phyloP scores from a whole-genome alignment of 1,140 invertebrate genomes.

The Brevipalpus yothersi region DNA sequence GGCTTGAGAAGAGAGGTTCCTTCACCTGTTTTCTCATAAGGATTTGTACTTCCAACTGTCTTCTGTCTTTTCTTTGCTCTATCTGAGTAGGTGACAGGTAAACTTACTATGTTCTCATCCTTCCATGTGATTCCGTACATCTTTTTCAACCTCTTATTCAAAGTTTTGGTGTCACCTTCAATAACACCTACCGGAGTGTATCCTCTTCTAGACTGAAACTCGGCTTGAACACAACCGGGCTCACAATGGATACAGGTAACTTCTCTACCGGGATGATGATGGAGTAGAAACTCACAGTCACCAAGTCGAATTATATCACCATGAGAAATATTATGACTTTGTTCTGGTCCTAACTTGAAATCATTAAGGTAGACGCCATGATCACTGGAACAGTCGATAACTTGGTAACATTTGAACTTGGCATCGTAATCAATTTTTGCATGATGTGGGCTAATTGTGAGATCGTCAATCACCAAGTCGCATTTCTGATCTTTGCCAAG shows the following conservation, averaged over 20 bases:
- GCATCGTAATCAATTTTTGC: slow-evolving; percentile 27
- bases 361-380: slow-evolving; percentile 68
- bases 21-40: slow-evolving; percentile 44
- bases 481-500: slow-evolving; percentile 48
- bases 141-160: slow-evolving; percentile 10
- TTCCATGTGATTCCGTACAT: neutral
- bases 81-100: slow-evolving; percentile 34
- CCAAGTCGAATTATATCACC: slow-evolving; percentile 39
- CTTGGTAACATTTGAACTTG: slow-evolving; percentile 25
- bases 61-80: slow-evolving; percentile 44
- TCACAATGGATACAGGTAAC: slow-evolving; percentile 57
- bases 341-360: slow-evolving; percentile 31
- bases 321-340: slow-evolving; percentile 30
- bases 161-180: neutral
- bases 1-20: slow-evolving; percentile 42
- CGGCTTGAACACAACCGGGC: neutral
- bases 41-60: slow-evolving; percentile 50
- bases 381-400: slow-evolving; percentile 52
- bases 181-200: neutral
- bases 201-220: neutral
- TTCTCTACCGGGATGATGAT: slow-evolving; percentile 54
- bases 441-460: slow-evolving; percentile 58
- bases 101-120: slow-evolving; percentile 3
- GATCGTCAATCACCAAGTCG: slow-evolving; percentile 44
- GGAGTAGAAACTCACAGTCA: slow-evolving; percentile 46